Evolutionary conservation across 2,113 vertebrate genomes (phyloP), one percentile per base, ranked within the genome.

Genomic region (Mesoclemmys tuberculata): DNA sequence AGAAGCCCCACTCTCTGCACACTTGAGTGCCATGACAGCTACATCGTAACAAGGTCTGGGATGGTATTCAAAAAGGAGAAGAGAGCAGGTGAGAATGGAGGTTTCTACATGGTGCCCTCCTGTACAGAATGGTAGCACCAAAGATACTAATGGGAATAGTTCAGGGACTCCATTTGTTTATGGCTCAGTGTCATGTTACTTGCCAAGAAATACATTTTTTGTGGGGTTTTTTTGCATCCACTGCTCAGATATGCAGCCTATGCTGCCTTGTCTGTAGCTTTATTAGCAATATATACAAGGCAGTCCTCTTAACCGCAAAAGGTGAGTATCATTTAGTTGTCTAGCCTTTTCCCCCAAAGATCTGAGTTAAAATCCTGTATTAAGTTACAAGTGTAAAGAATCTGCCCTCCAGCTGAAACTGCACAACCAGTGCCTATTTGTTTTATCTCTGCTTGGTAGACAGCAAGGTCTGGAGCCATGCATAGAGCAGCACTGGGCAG

Each of bases 391-490:
- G 14, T 35, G n/a, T 64, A 0, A 3, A n/a, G 7, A 24, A 24
- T 19, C 29, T 86, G 84, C 71, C 79, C 91, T 79, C 44, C 68
- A 58, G 1, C 56, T 85, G 91, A n/a, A 71, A 3, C 38, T 64
- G 89, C 89, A 41, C 41, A 85, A 35, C 35, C 84, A 1, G 55
- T 82, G 87, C 93, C 94, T 90, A 0, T 38, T 81, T 24, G 44
- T 26, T 88, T 19, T 6, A 5, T 75, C 68, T 74, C 54, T 8
- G 61, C 24, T 54, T 14, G 0, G 19, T 2, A 61, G 31, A 78
- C 41, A 52, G 18, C 0, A 2, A 68, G 71, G 46, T 0, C 0
- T 0, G 2, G 68, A 6, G 55, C 11, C 1, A 0, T 22, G 24
- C 24, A 5, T 14, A 29, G 80, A 41, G 61, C 4, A 0, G 2